phyloP scores from a whole-genome alignment of 2,888 invertebrate species.

The Thymelicus sylvestris region DNA sequence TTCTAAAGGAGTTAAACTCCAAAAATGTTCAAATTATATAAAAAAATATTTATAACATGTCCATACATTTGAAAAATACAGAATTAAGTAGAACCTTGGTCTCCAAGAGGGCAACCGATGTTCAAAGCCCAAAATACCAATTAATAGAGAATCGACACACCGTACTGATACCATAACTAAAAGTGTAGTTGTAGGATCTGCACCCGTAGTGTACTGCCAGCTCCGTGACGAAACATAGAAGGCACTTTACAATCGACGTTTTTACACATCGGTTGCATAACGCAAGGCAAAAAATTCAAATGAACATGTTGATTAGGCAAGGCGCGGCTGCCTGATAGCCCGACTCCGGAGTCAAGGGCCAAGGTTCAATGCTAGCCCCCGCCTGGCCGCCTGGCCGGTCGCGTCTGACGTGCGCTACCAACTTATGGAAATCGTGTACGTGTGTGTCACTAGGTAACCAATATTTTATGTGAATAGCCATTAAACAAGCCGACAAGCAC shows the following conservation, averaged over 20 bases:
- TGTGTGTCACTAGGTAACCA: neutral
- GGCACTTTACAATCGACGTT: conserved; percentile 33
- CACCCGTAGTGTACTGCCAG: too few relatives aligned
- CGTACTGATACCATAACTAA: too few relatives aligned
- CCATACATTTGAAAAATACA: too few relatives aligned
- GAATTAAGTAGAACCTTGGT: too few relatives aligned
- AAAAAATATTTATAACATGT: too few relatives aligned
- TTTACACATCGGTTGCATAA: conserved; percentile 28
- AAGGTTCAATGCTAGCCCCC: conserved; percentile 35
- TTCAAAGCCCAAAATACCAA: too few relatives aligned
- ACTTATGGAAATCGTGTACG: neutral
- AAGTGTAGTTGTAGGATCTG: too few relatives aligned
- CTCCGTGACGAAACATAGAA: conserved; percentile 19
- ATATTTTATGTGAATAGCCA: neutral
- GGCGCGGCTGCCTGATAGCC: conserved; percentile 30
- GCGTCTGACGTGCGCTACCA: neutral
- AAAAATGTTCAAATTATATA: too few relatives aligned
- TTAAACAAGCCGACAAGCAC: too few relatives aligned
- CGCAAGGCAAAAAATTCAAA: conserved; percentile 34
- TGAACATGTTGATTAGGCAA: conserved; percentile 37
- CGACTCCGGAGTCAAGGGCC: conserved; percentile 35
- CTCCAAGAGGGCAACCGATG: too few relatives aligned
- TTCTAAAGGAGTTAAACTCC: too few relatives aligned
- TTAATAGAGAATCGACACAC: too few relatives aligned
- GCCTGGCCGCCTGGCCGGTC: neutral